phyloP scores from a whole-genome alignment of 2,888 invertebrate species.

The Catocala fraxini region DNA sequence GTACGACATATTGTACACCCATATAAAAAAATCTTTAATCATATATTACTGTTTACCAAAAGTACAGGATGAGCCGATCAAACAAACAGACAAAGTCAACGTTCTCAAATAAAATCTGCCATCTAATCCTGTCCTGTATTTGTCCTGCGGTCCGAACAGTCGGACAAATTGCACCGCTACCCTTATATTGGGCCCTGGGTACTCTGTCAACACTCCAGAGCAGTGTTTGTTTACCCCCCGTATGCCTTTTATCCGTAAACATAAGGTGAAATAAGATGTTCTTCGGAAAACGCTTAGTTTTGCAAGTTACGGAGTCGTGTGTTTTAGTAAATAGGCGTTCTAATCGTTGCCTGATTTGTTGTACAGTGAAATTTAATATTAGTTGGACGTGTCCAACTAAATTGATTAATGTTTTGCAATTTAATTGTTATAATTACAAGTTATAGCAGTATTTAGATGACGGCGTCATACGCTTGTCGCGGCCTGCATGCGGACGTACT shows the following conservation, averaged over 20 bases:
- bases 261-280: slow-evolving; percentile 16
- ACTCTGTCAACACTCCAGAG: slow-evolving; percentile 37
- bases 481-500: too few species aligned
- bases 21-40: too few species aligned
- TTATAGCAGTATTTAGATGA: too few species aligned
- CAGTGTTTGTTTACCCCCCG: slow-evolving; percentile 41
- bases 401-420: too few species aligned
- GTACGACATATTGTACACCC: too few species aligned
- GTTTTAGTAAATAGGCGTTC: too few species aligned
- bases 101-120: slow-evolving; percentile 23
- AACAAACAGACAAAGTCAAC: slow-evolving; percentile 13
- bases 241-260: slow-evolving; percentile 38
- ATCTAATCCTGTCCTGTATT: slow-evolving; percentile 39
- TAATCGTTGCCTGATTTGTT: too few species aligned
- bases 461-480: too few species aligned
- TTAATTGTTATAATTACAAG: too few species aligned
- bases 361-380: too few species aligned
- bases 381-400: too few species aligned
- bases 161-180: slow-evolving; percentile 40
- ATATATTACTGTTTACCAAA: slow-evolving; percentile 2
- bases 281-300: neutral
- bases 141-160: slow-evolving; percentile 32
- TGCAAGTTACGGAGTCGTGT: too few species aligned
- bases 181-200: slow-evolving; percentile 45
- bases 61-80: neutral